Conservation (phyloP, 2,888 invertebrate genomes). For the Nymphalis urticae region DNA sequence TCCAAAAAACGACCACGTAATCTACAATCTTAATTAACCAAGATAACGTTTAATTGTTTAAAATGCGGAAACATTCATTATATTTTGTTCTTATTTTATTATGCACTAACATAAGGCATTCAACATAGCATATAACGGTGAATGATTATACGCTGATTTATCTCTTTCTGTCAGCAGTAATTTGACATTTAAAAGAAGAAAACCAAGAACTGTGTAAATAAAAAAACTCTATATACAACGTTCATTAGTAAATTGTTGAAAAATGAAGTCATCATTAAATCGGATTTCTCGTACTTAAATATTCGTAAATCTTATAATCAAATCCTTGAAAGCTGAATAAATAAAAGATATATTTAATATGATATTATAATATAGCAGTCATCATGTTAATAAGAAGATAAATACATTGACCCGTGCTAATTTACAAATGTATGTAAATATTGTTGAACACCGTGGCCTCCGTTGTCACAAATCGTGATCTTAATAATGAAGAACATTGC, state of each 20-base stretch:
- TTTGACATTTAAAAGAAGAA: too few species aligned
- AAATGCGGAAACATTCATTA: too few species aligned
- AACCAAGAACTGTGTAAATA: too few species aligned
- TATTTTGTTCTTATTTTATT: too few species aligned
- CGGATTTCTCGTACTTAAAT: neutral
- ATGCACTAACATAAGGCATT: too few species aligned
- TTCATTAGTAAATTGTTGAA: neutral
- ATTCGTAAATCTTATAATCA: neutral
- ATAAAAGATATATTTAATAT: slow-evolving; percentile 1
- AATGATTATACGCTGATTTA: too few species aligned
- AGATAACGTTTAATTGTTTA: too few species aligned
- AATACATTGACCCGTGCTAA: slow-evolving; percentile 18
- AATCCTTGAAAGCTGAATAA: slow-evolving; percentile 4
- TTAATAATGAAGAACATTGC: slow-evolving; percentile 15
- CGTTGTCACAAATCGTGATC: slow-evolving; percentile 1
- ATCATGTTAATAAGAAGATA: slow-evolving; percentile 23
- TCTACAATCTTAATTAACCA: too few species aligned
- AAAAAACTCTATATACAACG: too few species aligned
- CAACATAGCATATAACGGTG: too few species aligned
- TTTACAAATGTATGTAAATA: slow-evolving; percentile 32
- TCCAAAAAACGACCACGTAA: too few species aligned
- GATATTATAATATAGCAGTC: neutral
- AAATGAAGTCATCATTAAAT: neutral
- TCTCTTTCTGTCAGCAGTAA: too few species aligned
- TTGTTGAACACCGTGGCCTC: slow-evolving; percentile 20